Evolutionary conservation across 2,113 vertebrate genomes (phyloP), one percentile per base, ranked within the genome.

Genomic region (Marmota flaviventris): DNA sequence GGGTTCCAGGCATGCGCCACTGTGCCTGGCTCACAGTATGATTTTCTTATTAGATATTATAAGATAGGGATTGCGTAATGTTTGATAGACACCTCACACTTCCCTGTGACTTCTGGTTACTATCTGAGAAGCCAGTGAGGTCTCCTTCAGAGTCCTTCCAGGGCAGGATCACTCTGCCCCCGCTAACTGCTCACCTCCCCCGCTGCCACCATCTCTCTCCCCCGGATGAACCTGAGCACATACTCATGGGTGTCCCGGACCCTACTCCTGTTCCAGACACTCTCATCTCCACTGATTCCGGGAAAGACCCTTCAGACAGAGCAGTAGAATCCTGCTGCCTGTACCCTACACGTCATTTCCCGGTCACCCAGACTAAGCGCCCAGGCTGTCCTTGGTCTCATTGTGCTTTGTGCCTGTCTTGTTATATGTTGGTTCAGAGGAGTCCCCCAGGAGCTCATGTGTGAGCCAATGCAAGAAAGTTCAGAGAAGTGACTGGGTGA

Each of bases 321-420:
- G 0, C 2, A 18, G 42, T 61, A 8, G n/a, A 42, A 18, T 79
- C n/a, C 0, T 17, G n/a, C 39, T 25, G 2, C 32, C 6, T 63
- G 42, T 13, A 2, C 24, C n/a, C n/a, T 9, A 7, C 1, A 0
- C 29, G 27, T 14, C 18, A 12, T n/a, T 48, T n/a, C 37, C 25
- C 0, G 20, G 37, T 69, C 24, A 12, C 37, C 58, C 24, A 16
- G n/a, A 37, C 76, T 53, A 2, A 16, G 22, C 65, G 27, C 48
- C 48, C 1, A 13, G 11, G 75, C 42, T 13, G 25, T 20, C 25
- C 42, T 79, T 4, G 18, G 24, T 29, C 34, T 53, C 42, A 0
- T 5, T 20, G 32, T 4, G 3, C 37, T 0, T 13, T 2, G 39
- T 75, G 8, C 48, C 65, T 39, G 29, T 34, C 61, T 63, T 63